These are phyloP conservation scores for Nothocercus julius DNA, from an alignment of 2,113 vertebrate species.

Conservation along the genomic window DNA sequence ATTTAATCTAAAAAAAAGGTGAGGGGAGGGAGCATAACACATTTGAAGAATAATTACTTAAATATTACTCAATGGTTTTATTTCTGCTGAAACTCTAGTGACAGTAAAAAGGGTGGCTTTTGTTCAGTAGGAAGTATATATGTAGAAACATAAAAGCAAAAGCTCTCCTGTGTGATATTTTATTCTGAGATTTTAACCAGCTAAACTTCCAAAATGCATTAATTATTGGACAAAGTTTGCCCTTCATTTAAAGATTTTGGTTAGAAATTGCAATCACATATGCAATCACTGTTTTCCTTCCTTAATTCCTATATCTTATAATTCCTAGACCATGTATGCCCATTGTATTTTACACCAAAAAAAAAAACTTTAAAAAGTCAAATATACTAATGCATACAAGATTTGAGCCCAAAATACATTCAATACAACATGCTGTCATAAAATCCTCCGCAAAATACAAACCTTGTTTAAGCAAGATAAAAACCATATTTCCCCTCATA, in stretches of 20 bases:
- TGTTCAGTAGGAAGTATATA: slow-evolving; percentile 1
- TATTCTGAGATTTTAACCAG: not conserved
- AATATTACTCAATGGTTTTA: slow-evolving; percentile 54
- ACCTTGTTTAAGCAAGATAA: not conserved
- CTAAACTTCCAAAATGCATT: not conserved
- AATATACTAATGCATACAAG: not conserved
- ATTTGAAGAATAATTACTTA: slow-evolving; percentile 54
- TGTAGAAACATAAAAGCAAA: not conserved
- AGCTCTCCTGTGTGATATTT: not conserved
- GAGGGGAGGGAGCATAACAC: not conserved
- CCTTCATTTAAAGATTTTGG: not conserved
- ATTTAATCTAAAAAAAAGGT: not conserved
- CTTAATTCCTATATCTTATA: not conserved
- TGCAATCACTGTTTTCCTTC: not conserved
- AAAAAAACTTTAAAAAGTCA: not conserved
- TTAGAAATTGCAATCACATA: not conserved
- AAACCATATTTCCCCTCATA: not conserved
- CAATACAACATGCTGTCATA: not conserved
- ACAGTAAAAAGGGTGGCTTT: slow-evolving; percentile 43
- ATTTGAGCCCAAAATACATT: not conserved
- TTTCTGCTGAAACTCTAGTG: slow-evolving; percentile 40
- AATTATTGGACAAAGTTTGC: not conserved
- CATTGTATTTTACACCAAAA: not conserved
- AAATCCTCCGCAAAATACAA: not conserved
- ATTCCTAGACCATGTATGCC: not conserved